Conservation (phyloP, 2,888 invertebrate genomes). For the Hemistola chrysoprasaria region DNA sequence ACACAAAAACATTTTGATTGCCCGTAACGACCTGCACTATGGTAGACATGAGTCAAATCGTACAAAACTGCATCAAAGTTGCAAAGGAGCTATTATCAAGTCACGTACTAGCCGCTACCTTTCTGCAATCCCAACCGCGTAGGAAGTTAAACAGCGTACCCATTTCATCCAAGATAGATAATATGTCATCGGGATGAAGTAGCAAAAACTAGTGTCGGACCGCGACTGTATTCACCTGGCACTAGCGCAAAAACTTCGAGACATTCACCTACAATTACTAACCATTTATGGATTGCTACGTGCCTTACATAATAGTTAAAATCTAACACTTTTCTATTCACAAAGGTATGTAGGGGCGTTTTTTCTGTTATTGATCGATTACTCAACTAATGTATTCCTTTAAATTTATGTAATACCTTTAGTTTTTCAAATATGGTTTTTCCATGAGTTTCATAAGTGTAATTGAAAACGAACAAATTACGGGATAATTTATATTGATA, state of each 20-base stretch:
- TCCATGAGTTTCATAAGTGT: not conserved
- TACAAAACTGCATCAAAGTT: constrained; percentile 18
- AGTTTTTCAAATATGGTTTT: too few species aligned
- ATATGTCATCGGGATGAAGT: constrained; percentile 68
- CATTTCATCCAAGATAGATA: constrained; percentile 34
- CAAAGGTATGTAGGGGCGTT: constrained; percentile 36
- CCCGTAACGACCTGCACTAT: not conserved
- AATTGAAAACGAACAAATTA: too few species aligned
- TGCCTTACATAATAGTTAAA: constrained; percentile 66
- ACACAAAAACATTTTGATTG: constrained; percentile 2
- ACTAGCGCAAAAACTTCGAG: constrained; percentile 55
- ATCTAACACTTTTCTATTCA: constrained; percentile 57
- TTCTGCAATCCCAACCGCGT: constrained; percentile 23
- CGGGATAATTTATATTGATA: too few species aligned
- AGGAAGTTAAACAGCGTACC: constrained; percentile 31
- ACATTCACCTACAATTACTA: constrained; percentile 73
- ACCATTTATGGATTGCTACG: constrained; percentile 71
- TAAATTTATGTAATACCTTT: too few species aligned
- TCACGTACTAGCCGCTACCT: constrained; percentile 24
- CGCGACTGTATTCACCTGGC: constrained; percentile 62
- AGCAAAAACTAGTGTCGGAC: constrained; percentile 70
- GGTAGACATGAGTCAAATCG: constrained; percentile 1
- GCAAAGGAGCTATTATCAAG: constrained; percentile 21
- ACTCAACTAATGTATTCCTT: too few species aligned
- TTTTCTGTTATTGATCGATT: constrained; percentile 26